A percentile compares a stretch with the other conserved stretches of the same genome.
phyloP scores from a whole-genome alignment of 2,113 vertebrate species.

The Petrocephalus microphthalmus region DNA sequence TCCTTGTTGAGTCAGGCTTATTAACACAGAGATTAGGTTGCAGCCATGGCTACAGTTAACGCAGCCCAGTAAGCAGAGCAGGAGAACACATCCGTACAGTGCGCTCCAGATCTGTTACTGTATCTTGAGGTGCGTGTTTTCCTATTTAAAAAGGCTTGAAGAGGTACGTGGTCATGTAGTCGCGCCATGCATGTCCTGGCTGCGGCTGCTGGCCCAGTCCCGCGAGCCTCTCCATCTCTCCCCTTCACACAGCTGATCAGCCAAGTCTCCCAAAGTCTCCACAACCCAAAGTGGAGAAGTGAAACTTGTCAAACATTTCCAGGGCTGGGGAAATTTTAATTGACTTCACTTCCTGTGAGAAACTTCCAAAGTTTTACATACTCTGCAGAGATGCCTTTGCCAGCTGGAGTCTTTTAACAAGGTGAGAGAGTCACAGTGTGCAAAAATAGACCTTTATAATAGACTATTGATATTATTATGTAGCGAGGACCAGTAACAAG shows the following conservation, averaged over 20 bases:
- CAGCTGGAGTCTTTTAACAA: constrained; percentile 4
- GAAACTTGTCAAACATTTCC: constrained; percentile 16
- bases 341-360: constrained; percentile 10
- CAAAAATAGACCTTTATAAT: constrained; percentile 16
- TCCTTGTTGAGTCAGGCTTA: background rate
- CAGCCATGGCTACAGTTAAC: background rate
- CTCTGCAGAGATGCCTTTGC: background rate
- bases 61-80: background rate
- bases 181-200: background rate
- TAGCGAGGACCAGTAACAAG: background rate
- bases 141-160: background rate
- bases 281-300: constrained; percentile 15
- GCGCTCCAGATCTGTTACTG: background rate
- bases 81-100: background rate
- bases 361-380: constrained; percentile 15
- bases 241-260: background rate
- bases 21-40: background rate
- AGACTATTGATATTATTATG: constrained; percentile 14
- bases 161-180: background rate
- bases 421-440: background rate
- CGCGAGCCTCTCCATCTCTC: background rate
- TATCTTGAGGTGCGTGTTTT: background rate
- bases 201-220: background rate
- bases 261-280: background rate
- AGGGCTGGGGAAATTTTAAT: constrained; percentile 10